These are phyloP conservation scores for Doryteuthis pealeii DNA, from an alignment of 1,140 invertebrate species.

Conservation along the genomic window DNA sequence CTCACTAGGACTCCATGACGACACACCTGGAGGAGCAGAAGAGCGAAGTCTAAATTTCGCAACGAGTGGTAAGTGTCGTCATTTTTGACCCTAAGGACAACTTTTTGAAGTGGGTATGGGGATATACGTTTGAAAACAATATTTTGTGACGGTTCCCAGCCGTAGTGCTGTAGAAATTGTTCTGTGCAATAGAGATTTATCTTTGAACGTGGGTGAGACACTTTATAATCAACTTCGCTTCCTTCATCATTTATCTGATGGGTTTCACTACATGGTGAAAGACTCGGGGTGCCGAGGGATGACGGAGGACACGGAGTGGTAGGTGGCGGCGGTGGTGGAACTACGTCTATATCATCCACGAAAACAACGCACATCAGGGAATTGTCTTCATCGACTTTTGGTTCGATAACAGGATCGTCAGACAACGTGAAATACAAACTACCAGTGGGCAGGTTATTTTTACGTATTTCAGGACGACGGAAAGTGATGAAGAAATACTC, in stretches of 20 bases:
- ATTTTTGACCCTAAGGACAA: slow-evolving; percentile 52
- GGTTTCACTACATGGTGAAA: not conserved
- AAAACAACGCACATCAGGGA: not conserved
- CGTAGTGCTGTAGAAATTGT: slow-evolving; percentile 41
- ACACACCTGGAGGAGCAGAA: slow-evolving; percentile 37
- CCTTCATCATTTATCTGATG: not conserved
- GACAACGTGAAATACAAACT: not conserved
- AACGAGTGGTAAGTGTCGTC: slow-evolving; percentile 36
- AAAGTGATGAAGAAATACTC: slow-evolving; percentile 1
- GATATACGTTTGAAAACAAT: slow-evolving; percentile 32
- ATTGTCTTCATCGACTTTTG: not conserved
- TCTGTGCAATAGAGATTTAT: slow-evolving; percentile 25
- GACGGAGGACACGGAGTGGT: too few species aligned
- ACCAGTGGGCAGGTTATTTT: not conserved
- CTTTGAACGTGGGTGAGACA: not conserved
- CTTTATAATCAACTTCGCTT: not conserved
- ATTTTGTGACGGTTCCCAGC: slow-evolving; percentile 26
- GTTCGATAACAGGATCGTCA: not conserved
- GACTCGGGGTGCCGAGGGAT: too few species aligned
- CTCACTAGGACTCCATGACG: slow-evolving; percentile 38
- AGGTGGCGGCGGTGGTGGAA: not conserved
- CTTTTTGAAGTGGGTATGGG: slow-evolving; percentile 38
- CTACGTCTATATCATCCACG: not conserved
- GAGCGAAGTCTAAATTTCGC: slow-evolving; percentile 36
- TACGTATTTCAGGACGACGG: not conserved